Evolutionary conservation across 2,797 vertebrate genomes (phyloP).

Genomic region (Orientallactaga sibirica): DNA sequence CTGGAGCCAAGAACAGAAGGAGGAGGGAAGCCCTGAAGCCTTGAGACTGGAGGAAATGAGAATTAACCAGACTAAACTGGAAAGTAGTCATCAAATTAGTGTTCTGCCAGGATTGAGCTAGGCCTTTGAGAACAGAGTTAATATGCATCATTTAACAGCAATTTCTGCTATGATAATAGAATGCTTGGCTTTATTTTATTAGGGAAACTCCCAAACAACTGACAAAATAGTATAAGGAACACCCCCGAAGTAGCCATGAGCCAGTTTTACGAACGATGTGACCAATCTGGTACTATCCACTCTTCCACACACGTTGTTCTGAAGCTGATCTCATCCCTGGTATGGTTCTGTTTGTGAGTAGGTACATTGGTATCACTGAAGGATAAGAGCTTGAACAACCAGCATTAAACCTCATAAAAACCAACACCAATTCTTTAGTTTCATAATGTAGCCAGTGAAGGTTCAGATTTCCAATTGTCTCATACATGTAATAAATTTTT

Average conservation of each 20-base stretch:
- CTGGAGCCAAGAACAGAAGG: neutral
- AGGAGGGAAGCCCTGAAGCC: neutral
- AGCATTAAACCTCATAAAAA: constrained; percentile 9
- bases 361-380: constrained; percentile 33
- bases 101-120: neutral
- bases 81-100: neutral
- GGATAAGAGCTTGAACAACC: constrained; percentile 23
- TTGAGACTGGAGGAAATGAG: neutral
- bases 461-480: constrained; percentile 21
- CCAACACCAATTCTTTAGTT: constrained; percentile 47
- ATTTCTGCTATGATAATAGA: constrained; percentile 4
- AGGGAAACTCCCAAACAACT: constrained; percentile 15
- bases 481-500: constrained; percentile 28
- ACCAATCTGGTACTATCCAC: neutral
- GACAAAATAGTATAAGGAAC: neutral
- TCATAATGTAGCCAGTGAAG: neutral
- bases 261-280: neutral
- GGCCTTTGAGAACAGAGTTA: neutral
- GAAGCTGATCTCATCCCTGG: constrained; percentile 19
- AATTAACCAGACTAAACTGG: neutral
- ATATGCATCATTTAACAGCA: neutral
- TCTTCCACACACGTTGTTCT: neutral
- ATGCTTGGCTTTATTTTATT: neutral
- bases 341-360: constrained; percentile 19
- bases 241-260: neutral